Evolutionary conservation across 2,888 invertebrate genomes (phyloP).

Genomic region (Coelopa pilipes): DNA sequence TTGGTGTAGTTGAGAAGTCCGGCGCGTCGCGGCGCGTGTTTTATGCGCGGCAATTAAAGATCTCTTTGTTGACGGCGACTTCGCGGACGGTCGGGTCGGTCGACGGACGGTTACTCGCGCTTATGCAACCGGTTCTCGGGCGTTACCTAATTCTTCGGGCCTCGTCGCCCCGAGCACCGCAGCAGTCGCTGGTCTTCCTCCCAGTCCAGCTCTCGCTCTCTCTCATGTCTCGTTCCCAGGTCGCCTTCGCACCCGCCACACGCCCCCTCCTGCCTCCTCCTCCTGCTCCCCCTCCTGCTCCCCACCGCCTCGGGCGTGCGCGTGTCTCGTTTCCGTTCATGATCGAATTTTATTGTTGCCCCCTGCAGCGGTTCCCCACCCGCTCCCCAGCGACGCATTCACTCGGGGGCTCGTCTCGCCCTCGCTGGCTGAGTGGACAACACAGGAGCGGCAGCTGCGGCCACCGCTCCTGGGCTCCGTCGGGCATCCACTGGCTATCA

Average conservation of each 20-base stretch:
- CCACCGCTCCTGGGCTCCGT: background rate
- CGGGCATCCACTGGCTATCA: background rate
- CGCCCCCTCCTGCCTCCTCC: background rate
- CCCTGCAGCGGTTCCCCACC: background rate
- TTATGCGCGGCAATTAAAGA: no score
- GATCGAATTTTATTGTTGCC: slow-evolving; percentile 6
- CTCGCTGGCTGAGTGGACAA: slow-evolving; percentile 29
- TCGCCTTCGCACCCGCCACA: background rate
- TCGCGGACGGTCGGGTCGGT: no score
- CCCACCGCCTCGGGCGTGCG: background rate
- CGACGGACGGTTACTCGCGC: no score
- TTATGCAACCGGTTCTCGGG: background rate
- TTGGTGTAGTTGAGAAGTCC: no score
- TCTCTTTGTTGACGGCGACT: no score
- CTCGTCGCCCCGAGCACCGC: background rate
- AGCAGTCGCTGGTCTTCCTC: background rate
- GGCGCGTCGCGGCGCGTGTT: no score
- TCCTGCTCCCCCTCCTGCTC: background rate
- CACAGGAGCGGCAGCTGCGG: slow-evolving; percentile 3
- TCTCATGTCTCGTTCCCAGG: background rate
- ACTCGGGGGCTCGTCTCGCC: background rate
- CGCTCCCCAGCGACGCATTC: slow-evolving; percentile 30
- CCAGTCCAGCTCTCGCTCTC: background rate
- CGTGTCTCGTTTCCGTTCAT: slow-evolving; percentile 20
- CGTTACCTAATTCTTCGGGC: background rate